Evolutionary conservation across 2,888 invertebrate genomes (phyloP).

Genomic region (Leucoma salicis): DNA sequence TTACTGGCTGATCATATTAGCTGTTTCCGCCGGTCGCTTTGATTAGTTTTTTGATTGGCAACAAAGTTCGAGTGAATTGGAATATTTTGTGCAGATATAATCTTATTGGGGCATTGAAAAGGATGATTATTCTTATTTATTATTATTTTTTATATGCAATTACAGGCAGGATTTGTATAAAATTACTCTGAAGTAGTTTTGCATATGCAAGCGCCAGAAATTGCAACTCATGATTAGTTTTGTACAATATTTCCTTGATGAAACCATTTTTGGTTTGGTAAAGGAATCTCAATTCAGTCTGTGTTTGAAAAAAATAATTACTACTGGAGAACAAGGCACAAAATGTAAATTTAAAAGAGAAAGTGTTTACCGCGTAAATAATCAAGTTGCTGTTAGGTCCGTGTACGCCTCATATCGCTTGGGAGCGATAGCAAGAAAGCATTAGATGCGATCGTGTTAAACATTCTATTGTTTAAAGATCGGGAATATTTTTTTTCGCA

Average conservation of each 20-base stretch:
- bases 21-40: slow-evolving; percentile 65
- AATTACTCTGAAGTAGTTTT: background rate
- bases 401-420: slow-evolving; percentile 39
- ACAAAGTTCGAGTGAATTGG: slow-evolving; percentile 58
- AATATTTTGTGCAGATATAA: slow-evolving; percentile 50
- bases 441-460: slow-evolving; percentile 19
- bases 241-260: background rate
- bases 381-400: slow-evolving; percentile 51
- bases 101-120: slow-evolving; percentile 44
- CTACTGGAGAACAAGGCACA: slow-evolving; percentile 17
- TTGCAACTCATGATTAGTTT: no score
- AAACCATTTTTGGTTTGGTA: no score
- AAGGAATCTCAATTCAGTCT: slow-evolving; percentile 12
- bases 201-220: background rate
- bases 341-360: slow-evolving; percentile 68
- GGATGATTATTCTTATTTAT: slow-evolving; percentile 33
- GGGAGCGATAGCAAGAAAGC: slow-evolving; percentile 46
- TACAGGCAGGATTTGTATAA: slow-evolving; percentile 9
- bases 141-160: slow-evolving; percentile 1
- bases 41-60: slow-evolving; percentile 41
- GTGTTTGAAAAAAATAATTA: slow-evolving; percentile 21
- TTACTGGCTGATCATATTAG: slow-evolving; percentile 44
- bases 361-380: slow-evolving; percentile 60
- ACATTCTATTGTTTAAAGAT: slow-evolving; percentile 28
- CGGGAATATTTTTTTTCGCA: slow-evolving; percentile 27